phyloP scores from a whole-genome alignment of 2,113 vertebrate genomes.

The Neodontobutis hainanensis region DNA sequence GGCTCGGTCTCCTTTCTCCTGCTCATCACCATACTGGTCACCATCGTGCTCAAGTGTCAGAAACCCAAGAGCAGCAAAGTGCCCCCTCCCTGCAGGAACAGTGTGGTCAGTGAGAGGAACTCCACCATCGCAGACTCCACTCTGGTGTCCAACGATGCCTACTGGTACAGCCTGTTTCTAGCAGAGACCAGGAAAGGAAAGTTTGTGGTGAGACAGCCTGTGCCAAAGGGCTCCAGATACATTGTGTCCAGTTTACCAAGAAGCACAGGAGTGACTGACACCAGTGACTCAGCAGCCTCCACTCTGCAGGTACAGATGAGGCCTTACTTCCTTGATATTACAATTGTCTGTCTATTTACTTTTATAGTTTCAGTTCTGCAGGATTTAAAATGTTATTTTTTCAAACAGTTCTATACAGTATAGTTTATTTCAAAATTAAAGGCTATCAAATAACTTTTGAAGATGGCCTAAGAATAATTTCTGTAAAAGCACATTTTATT shows the following conservation, averaged over 20 bases:
- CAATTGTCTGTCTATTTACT: neutral
- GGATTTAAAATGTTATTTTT: neutral
- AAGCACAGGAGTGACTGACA: slow-evolving; percentile 55
- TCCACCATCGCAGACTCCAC: slow-evolving; percentile 67
- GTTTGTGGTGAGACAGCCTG: slow-evolving; percentile 65
- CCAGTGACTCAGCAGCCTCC: slow-evolving; percentile 62
- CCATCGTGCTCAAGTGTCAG: slow-evolving; percentile 71
- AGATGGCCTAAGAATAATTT: too few species aligned
- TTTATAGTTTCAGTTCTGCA: neutral
- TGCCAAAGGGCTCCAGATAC: slow-evolving; percentile 64
- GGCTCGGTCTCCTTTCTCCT: slow-evolving; percentile 78
- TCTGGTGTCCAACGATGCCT: slow-evolving; percentile 67
- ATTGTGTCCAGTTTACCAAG: slow-evolving; percentile 67
- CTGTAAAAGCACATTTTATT: too few species aligned
- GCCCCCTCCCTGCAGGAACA: slow-evolving; percentile 61
- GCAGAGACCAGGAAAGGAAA: slow-evolving; percentile 66
- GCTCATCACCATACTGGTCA: slow-evolving; percentile 74
- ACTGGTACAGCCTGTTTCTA: slow-evolving; percentile 69
- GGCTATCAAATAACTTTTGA: too few species aligned
- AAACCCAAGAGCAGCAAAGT: slow-evolving; percentile 48
- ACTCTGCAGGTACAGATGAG: slow-evolving; percentile 68
- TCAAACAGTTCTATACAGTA: neutral
- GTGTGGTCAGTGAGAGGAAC: slow-evolving; percentile 63
- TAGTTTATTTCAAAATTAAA: too few species aligned
- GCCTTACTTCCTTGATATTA: neutral